A percentile compares a stretch with the other conserved stretches of the same genome.
Conservation (phyloP, 2,797 vertebrate species). For the Danio kyathit region DNA sequence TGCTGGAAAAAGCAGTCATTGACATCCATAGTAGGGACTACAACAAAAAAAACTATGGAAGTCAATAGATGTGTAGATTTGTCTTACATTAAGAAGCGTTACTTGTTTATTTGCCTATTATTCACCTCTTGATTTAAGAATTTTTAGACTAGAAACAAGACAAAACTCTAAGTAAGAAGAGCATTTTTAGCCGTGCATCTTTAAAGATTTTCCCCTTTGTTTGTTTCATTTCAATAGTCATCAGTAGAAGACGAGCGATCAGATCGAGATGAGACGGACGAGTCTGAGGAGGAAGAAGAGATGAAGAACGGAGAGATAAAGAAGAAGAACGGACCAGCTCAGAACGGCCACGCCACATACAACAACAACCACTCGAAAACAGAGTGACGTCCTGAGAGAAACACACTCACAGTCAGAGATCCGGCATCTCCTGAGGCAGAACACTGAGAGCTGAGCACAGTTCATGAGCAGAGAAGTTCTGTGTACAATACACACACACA, state of each 20-base stretch:
- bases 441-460: constrained; percentile 28
- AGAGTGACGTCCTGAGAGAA: constrained; percentile 78
- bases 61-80: too few relatives aligned
- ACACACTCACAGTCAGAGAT: constrained; percentile 58
- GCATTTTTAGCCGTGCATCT: too few relatives aligned
- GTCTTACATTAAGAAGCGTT: too few relatives aligned
- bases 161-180: too few relatives aligned
- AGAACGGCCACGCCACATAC: constrained; percentile 85
- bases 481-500: not conserved
- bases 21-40: too few relatives aligned
- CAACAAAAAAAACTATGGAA: too few relatives aligned
- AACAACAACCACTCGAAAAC: constrained; percentile 92
- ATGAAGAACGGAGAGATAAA: constrained; percentile 66
- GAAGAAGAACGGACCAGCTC: constrained; percentile 81
- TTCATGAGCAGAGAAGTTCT: constrained; percentile 41
- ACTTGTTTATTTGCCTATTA: too few relatives aligned
- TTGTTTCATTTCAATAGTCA: constrained; percentile 69
- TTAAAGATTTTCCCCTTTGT: not conserved
- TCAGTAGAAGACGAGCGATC: constrained; percentile 93
- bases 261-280: constrained; percentile 90
- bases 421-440: constrained; percentile 50
- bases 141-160: too few relatives aligned
- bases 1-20: too few relatives aligned
- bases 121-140: too few relatives aligned
- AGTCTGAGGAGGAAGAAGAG: constrained; percentile 74